A percentile compares a stretch with the other conserved stretches of the same genome.
phyloP scores from a whole-genome alignment of 2,113 vertebrate species.

The Hemibagrus wyckioides region DNA sequence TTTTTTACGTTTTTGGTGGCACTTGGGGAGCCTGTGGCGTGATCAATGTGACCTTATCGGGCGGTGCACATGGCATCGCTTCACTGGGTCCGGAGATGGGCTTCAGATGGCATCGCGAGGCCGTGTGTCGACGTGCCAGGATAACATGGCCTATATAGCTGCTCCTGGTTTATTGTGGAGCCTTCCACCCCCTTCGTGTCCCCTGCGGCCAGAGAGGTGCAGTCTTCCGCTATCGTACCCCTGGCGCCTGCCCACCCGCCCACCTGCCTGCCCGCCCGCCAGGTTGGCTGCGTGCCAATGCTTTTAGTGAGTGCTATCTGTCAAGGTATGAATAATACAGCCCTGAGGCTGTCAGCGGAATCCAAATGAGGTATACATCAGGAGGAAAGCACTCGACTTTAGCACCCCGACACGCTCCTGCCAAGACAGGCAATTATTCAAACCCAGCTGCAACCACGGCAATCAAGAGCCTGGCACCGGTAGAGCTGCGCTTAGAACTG shows the following conservation, averaged over 20 bases:
- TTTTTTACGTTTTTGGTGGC: slow-evolving; percentile 22
- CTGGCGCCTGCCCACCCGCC: slow-evolving; percentile 35
- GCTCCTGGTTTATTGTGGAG: slow-evolving; percentile 40
- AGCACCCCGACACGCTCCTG: slow-evolving; percentile 85
- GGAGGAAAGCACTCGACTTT: slow-evolving; percentile 94
- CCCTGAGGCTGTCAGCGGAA: slow-evolving; percentile 92
- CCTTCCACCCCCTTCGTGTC: slow-evolving; percentile 26
- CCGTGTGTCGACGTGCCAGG: background rate
- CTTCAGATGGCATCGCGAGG: background rate
- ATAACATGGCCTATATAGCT: slow-evolving; percentile 19
- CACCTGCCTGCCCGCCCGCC: slow-evolving; percentile 63
- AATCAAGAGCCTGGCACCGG: slow-evolving; percentile 73
- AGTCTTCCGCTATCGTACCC: slow-evolving; percentile 38
- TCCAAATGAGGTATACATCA: slow-evolving; percentile 97
- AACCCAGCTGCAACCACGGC: slow-evolving; percentile 86
- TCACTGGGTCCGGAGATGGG: slow-evolving; percentile 59
- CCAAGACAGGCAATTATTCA: slow-evolving; percentile 98
- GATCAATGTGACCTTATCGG: slow-evolving; percentile 94
- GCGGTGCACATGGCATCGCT: slow-evolving; percentile 80
- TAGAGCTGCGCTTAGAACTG: slow-evolving; percentile 23
- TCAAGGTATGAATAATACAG: slow-evolving; percentile 99
- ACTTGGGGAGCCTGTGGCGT: slow-evolving; percentile 55
- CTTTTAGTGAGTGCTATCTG: slow-evolving; percentile 98
- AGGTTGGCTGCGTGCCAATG: slow-evolving; percentile 92
- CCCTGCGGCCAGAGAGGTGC: slow-evolving; percentile 70